Percentiles rank a stretch among this genome's conserved stretches.
phyloP scores from a whole-genome alignment of 1,140 invertebrate species.

The Bombus difficillimus region DNA sequence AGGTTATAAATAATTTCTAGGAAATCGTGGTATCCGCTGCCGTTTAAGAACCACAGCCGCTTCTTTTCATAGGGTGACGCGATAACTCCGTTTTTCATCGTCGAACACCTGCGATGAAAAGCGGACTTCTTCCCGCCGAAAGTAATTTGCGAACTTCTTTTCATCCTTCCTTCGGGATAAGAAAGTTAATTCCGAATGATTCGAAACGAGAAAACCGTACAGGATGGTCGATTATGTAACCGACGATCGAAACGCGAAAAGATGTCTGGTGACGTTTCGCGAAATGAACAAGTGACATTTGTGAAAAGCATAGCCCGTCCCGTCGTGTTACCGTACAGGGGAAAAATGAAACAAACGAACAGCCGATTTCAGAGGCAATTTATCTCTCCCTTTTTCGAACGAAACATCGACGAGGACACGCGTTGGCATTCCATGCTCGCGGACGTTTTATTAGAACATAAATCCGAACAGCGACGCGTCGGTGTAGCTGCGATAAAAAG shows the following conservation, averaged over 20 bases:
- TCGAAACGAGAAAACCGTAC: not conserved
- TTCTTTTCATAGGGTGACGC: not conserved
- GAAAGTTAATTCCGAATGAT: not conserved
- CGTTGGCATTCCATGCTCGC: not conserved
- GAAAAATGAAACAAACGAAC: not conserved
- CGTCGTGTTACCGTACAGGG: not conserved
- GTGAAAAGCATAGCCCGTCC: not conserved
- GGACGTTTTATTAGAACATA: slow-evolving; percentile 14
- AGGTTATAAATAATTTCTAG: not conserved
- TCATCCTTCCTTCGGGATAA: not conserved
- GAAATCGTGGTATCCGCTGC: no score
- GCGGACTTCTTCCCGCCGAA: not conserved
- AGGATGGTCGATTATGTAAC: not conserved
- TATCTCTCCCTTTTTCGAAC: not conserved
- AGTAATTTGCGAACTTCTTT: slow-evolving; percentile 11
- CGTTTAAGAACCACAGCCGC: not conserved
- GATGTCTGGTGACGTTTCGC: not conserved
- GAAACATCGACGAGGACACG: slow-evolving; percentile 15
- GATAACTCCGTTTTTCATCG: slow-evolving; percentile 2
- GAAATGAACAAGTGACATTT: not conserved
- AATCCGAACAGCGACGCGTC: not conserved
- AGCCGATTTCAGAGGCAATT: slow-evolving; percentile 16
- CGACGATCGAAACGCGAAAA: not conserved
- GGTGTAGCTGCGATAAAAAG: slow-evolving; percentile 5
- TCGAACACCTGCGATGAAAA: slow-evolving; percentile 19